Evolutionary conservation across 2,113 vertebrate genomes (phyloP), one percentile per base, ranked within the genome.

Genomic region (Gila orcuttii): DNA sequence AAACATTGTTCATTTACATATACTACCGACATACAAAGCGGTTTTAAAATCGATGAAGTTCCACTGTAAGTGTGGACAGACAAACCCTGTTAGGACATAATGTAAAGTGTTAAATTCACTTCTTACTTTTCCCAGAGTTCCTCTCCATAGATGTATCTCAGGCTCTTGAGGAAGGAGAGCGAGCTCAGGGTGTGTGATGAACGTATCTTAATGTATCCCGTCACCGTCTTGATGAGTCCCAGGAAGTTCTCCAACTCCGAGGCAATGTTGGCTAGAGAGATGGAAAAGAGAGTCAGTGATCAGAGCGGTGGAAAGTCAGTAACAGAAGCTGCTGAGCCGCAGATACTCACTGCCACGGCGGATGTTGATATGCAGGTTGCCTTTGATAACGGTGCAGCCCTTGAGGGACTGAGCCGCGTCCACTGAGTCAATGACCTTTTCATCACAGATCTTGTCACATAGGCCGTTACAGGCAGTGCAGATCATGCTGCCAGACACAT

Each of bases 161-260:
- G 96, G 89, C 95, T 99, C 91, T 98, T 98, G 86, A 99, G 93
- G 92, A 99, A 99, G 68, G 97, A 97, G 82, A 99, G 90, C 1
- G 98, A 99, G 60, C 96, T 96, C 86, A 99, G 90, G 0, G 97
- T 97, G 10, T 98, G 97, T 3, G 98, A 99, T 84, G 98, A 97
- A 23, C 95, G 95, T 88, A 99, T 99, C 94, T 96, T 96, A 87
- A 99, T 97, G 0, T 96, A 97, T 23, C 98, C 98, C 0, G 97
- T 99, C 59, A 99, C 98, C 2, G 96, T 97, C 94, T 99, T 97
- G 50, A 99, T 99, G 91, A 98, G 92, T 2, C 98, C 98, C 85
- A 98, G 96, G 88, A 98, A 99, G 66, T 96, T 98, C 95, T 99
- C 98, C 95, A 99, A 93, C 90, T 99, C 98, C 0, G 97, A 96